Conservation (phyloP, 2,888 invertebrate genomes). For the Drosophila multiciliata region DNA sequence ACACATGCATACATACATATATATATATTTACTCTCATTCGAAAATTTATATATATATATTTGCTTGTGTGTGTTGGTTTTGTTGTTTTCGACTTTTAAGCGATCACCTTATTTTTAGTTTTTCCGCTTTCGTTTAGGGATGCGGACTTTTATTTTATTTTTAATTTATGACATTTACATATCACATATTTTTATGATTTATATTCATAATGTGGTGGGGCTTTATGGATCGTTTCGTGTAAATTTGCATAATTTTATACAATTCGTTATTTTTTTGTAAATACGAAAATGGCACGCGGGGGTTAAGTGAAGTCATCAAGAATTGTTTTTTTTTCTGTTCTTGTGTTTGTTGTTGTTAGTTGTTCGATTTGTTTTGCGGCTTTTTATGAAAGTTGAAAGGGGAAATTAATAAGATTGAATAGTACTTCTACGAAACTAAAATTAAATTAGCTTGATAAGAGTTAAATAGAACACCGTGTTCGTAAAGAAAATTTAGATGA, state of each 20-base stretch:
- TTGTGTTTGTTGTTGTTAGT: conserved; percentile 5
- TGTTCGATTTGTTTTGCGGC: not conserved
- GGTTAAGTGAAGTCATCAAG: conserved; percentile 42
- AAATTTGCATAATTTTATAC: conserved; percentile 56
- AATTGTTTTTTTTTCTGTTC: conserved; percentile 3
- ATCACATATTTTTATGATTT: conserved; percentile 48
- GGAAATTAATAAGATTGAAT: not conserved
- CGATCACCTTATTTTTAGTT: conserved; percentile 69
- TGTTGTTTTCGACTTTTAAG: conserved; percentile 23
- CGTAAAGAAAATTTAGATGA: not conserved
- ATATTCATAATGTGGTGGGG: conserved; percentile 3
- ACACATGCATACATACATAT: not conserved
- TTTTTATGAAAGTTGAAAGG: not conserved
- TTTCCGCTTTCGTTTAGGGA: conserved; percentile 50
- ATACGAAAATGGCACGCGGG: conserved; percentile 23
- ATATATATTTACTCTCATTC: not conserved
- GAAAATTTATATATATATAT: not conserved
- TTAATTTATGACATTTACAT: conserved; percentile 27
- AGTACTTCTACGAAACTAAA: not conserved
- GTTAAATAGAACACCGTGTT: not conserved
- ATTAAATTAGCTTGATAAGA: not conserved
- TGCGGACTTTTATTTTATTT: conserved; percentile 25
- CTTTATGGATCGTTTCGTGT: conserved; percentile 8
- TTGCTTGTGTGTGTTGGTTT: conserved; percentile 1
- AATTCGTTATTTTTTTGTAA: conserved; percentile 14